Evolutionary conservation across 2,888 invertebrate species (phyloP).

Genomic region (Ceriagrion tenellum): DNA sequence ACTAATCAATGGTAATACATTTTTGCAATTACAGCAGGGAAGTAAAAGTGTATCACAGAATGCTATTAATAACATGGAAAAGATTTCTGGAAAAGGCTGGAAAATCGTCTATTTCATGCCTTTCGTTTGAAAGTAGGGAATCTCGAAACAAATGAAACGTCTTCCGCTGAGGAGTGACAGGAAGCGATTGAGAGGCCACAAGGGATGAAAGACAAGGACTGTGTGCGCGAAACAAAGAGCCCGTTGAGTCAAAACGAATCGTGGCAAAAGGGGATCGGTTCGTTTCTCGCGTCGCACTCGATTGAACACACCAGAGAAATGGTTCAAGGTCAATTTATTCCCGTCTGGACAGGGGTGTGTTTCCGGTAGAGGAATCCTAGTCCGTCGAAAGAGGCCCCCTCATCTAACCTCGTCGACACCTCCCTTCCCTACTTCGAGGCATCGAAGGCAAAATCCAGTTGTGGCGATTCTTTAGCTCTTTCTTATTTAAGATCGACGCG

Average conservation of each 20-base stretch:
- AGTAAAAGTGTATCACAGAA: not conserved
- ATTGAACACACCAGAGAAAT: slow-evolving; percentile 28
- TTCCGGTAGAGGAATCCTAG: not conserved
- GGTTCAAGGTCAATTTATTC: slow-evolving; percentile 30
- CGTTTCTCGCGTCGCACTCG: slow-evolving; percentile 47
- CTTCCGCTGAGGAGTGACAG: slow-evolving; percentile 44
- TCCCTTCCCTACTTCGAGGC: too few relatives aligned
- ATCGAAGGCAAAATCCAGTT: too few relatives aligned
- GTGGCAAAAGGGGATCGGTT: not conserved
- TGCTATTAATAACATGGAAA: not conserved
- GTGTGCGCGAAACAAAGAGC: slow-evolving; percentile 34
- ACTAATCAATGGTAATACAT: not conserved
- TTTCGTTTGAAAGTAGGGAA: not conserved
- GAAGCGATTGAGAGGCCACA: slow-evolving; percentile 4
- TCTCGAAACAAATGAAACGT: not conserved
- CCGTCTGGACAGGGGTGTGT: not conserved
- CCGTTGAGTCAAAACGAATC: slow-evolving; percentile 49
- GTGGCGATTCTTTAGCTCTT: too few relatives aligned
- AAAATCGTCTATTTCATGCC: not conserved
- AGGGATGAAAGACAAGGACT: slow-evolving; percentile 47
- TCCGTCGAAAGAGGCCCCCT: not conserved
- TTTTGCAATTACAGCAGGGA: not conserved
- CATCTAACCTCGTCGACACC: not conserved
- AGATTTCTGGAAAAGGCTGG: not conserved
- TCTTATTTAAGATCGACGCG: too few relatives aligned